A percentile compares a stretch with the other conserved stretches of the same genome.
phyloP scores from a whole-genome alignment of 23 tunicate genomes.

The Pegea sp. region DNA sequence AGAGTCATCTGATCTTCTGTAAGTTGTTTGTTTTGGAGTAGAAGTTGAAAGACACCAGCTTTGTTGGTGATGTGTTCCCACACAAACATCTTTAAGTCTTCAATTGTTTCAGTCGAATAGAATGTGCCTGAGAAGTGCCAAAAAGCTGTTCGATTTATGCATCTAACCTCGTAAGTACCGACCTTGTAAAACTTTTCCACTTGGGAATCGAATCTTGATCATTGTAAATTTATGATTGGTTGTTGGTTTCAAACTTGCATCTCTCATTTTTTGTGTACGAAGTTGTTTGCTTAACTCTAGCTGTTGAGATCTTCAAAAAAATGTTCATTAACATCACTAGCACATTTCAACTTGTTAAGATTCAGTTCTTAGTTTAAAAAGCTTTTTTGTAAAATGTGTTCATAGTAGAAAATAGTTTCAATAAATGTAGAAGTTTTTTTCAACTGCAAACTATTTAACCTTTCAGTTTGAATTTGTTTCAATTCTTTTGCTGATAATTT shows the following conservation, averaged over 20 bases:
- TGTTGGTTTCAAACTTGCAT: slow-evolving; percentile 4
- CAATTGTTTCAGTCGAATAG: slow-evolving; percentile 28
- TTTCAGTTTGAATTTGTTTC: slow-evolving; percentile 22
- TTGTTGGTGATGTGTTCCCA: slow-evolving; percentile 19
- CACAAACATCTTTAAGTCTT: slow-evolving; percentile 21
- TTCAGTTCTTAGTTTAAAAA: not conserved
- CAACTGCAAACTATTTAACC: slow-evolving; percentile 2
- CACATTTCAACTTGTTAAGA: not conserved
- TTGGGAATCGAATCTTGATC: slow-evolving; percentile 49
- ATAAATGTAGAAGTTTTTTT: not conserved
- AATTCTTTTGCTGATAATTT: slow-evolving; percentile 27
- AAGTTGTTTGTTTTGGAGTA: too few relatives aligned
- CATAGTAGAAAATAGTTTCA: not conserved
- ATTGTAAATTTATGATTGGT: slow-evolving; percentile 14
- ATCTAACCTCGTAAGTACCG: too few relatives aligned
- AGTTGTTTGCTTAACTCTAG: slow-evolving; percentile 46
- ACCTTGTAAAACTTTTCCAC: slow-evolving; percentile 47
- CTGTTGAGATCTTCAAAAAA: slow-evolving; percentile 14
- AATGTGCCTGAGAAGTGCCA: slow-evolving; percentile 45
- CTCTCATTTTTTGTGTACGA: slow-evolving; percentile 70
- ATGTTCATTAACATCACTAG: not conserved
- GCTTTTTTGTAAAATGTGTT: not conserved
- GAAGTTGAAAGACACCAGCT: too few relatives aligned
- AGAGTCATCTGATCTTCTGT: too few relatives aligned
- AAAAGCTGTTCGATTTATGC: too few relatives aligned